phyloP scores from a whole-genome alignment of 1,140 invertebrate genomes.

The Venustaconcha ellipsiformis region DNA sequence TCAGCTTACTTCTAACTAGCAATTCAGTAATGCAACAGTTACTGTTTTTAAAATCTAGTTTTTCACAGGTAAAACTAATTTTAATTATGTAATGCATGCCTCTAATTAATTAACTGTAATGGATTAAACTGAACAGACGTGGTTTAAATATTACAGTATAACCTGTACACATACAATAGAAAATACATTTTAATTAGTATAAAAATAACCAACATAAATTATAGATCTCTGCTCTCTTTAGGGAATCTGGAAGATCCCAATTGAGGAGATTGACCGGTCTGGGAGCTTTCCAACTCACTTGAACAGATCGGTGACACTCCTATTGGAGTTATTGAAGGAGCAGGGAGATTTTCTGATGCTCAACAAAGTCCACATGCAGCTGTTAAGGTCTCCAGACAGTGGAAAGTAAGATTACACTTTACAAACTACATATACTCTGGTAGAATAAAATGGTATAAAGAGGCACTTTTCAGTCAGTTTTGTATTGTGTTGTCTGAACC shows the following conservation, averaged over 20 bases:
- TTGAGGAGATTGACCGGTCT: constrained; percentile 89
- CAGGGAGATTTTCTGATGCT: constrained; percentile 84
- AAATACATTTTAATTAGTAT: neutral
- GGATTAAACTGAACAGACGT: neutral
- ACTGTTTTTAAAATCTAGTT: no score
- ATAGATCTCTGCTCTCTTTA: constrained; percentile 52
- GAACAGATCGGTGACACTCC: constrained; percentile 83
- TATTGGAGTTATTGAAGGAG: constrained; percentile 84
- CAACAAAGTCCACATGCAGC: constrained; percentile 83
- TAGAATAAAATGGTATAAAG: neutral
- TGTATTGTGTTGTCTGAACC: no score
- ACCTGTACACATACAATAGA: neutral
- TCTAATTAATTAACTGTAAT: neutral
- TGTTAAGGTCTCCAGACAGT: constrained; percentile 87
- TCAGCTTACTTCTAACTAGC: no score
- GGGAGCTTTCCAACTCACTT: constrained; percentile 93
- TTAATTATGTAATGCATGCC: no score
- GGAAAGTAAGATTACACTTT: constrained; percentile 71
- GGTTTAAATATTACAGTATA: neutral
- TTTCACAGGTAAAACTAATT: no score
- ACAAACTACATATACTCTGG: neutral
- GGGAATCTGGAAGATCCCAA: constrained; percentile 92
- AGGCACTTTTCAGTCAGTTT: no score
- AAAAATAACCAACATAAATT: no score
- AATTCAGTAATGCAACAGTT: no score